Evolutionary conservation across 1,140 invertebrate species (phyloP).

Genomic region (Daktulosphaira vitifoliae): DNA sequence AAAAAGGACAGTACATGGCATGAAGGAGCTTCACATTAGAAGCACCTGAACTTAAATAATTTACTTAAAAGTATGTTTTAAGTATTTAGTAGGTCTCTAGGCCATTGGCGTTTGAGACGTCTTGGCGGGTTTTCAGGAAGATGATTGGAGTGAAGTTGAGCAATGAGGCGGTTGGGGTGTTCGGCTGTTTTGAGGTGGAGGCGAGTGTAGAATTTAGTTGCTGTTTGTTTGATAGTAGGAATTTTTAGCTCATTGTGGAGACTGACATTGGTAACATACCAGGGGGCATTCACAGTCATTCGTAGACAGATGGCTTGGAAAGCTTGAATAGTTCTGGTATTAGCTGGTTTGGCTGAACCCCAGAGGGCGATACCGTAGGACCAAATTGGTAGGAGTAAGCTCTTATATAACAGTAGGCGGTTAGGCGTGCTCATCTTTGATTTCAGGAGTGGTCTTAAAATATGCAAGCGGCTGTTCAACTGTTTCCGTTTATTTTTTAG

Average conservation of each 20-base stretch:
- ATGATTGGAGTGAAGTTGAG: too few species aligned
- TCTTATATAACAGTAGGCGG: too few species aligned
- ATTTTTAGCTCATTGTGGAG: constrained; percentile 13
- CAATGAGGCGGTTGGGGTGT: not conserved
- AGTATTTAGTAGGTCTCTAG: too few species aligned
- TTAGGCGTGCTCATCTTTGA: too few species aligned
- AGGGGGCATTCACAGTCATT: constrained; percentile 5
- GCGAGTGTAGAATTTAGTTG: too few species aligned
- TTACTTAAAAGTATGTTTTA: too few species aligned
- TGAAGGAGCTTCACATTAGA: constrained; percentile 9
- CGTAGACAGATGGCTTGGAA: constrained; percentile 15
- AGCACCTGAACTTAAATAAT: too few species aligned
- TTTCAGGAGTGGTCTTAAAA: too few species aligned
- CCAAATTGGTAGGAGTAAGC: constrained; percentile 41
- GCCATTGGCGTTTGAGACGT: too few species aligned
- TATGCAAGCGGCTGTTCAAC: too few species aligned
- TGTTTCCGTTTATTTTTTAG: constrained; percentile 10
- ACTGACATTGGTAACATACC: constrained; percentile 3
- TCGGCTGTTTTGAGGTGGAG: too few species aligned
- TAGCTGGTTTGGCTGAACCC: constrained; percentile 39
- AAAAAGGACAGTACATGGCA: constrained; percentile 9
- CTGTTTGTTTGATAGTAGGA: constrained; percentile 5
- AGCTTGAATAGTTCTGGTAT: constrained; percentile 37
- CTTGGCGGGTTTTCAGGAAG: too few species aligned
- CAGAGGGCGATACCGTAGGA: constrained; percentile 41